These are phyloP conservation scores for Eilema sororculum DNA, from an alignment of 2,888 invertebrate species.

Conservation along the genomic window DNA sequence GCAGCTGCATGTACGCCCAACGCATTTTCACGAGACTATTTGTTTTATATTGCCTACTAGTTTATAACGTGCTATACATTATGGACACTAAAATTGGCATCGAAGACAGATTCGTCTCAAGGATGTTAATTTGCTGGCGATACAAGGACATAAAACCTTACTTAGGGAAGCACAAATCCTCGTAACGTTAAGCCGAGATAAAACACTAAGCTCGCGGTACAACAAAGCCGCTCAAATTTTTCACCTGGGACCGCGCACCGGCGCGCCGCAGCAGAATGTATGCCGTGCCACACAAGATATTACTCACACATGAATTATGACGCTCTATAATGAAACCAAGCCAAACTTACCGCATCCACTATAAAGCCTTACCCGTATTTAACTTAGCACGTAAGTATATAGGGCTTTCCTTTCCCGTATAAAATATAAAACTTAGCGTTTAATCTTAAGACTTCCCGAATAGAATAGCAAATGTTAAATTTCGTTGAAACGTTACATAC, in stretches of 20 bases:
- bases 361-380: constrained; percentile 46
- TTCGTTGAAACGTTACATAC: constrained; percentile 44
- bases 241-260: constrained; percentile 76
- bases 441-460: constrained; percentile 35
- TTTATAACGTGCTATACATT: constrained; percentile 20
- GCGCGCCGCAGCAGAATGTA: constrained; percentile 61
- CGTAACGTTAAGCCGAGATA: constrained; percentile 86
- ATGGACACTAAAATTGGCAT: constrained; percentile 1
- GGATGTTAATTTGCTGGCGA: constrained; percentile 79
- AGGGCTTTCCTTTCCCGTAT: constrained; percentile 32
- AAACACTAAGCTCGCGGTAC: constrained; percentile 84
- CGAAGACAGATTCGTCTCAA: constrained; percentile 78
- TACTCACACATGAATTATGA: constrained; percentile 83
- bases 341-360: constrained; percentile 66
- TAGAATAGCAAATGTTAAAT: constrained; percentile 36
- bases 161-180: constrained; percentile 86
- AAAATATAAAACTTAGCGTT: constrained; percentile 32
- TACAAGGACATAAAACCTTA: constrained; percentile 85
- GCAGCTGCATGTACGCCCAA: constrained; percentile 58
- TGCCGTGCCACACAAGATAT: constrained; percentile 77
- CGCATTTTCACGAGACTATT: constrained; percentile 42
- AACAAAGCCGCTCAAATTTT: constrained; percentile 82
- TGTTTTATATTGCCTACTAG: constrained; percentile 47
- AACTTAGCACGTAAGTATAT: constrained; percentile 36
- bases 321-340: constrained; percentile 77